phyloP scores from a whole-genome alignment of 2,797 vertebrate genomes.

The Sphaeramia orbicularis region DNA sequence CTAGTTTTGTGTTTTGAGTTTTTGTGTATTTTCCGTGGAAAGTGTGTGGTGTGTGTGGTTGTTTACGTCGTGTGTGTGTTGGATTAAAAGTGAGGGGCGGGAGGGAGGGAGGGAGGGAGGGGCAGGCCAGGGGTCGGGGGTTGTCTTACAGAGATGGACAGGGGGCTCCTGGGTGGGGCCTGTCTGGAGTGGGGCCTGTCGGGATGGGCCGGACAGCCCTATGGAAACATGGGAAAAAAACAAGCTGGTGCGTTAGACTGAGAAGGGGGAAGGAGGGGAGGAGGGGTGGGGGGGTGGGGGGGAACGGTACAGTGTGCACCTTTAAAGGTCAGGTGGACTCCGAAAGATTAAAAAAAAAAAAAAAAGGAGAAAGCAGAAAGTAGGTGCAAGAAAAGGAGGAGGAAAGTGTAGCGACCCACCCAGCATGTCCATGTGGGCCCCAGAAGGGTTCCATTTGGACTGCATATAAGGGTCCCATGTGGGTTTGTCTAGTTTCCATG shows the following conservation, averaged over 20 bases:
- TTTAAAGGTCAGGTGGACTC: too few relatives aligned
- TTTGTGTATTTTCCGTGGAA: neutral
- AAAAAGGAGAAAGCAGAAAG: too few relatives aligned
- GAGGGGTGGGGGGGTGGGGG: conserved; percentile 19
- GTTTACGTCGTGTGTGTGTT: too few relatives aligned
- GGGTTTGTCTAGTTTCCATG: too few relatives aligned
- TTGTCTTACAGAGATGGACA: conserved; percentile 86
- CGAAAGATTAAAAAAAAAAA: too few relatives aligned
- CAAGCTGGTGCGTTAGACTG: conserved; percentile 79
- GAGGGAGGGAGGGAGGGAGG: conserved; percentile 4
- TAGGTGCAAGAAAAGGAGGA: too few relatives aligned
- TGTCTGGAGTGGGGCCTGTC: conserved; percentile 85
- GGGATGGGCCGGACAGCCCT: conserved; percentile 83
- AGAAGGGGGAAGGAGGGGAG: conserved; percentile 31
- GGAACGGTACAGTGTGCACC: too few relatives aligned
- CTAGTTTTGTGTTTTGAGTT: neutral
- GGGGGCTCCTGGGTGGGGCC: conserved; percentile 85
- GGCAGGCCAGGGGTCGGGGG: conserved; percentile 47
- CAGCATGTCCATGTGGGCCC: too few relatives aligned
- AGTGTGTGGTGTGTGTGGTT: conserved; percentile 16
- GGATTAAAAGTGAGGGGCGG: too few relatives aligned
- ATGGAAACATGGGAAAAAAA: conserved; percentile 80
- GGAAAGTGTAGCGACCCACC: too few relatives aligned
- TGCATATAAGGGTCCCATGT: too few relatives aligned
- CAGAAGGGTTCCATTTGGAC: too few relatives aligned